Base-by-base conservation (phyloP, 2,888 invertebrate genomes). In the Pammene fasciana region DNA sequence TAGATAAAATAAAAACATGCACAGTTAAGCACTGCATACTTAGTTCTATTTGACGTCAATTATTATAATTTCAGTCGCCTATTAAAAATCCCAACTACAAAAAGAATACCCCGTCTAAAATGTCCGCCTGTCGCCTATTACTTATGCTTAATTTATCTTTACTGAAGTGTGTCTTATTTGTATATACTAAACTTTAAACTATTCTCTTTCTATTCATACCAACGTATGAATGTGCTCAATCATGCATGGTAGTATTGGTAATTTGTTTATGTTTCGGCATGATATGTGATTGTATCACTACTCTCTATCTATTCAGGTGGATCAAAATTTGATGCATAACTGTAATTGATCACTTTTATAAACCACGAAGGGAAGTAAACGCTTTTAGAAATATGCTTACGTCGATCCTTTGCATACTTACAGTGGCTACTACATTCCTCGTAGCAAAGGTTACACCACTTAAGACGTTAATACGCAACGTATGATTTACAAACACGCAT, bases 401-500 rank as follows among this genome's bases (percentile, higher is more conserved):
- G 50, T 62, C 62, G 52, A 52, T n/a, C 5, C 9, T 14, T 41
- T 18, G 11, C 38, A 62, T 54, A 52, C 52, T 13, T 50, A 60
- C 60, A 48, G 16, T 16, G 16, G 56, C 41, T 34, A 11, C 56
- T 34, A 50, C 45, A 65, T 57, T 65, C 52, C 26, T 11, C 43
- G 50, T 45, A 68, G 57, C 36, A 65, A 45, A 59, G 60, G 66
- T 70, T 70, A 66, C 64, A 68, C 70, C 66, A 70, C 66, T 59
- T 26, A 26, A 65, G 60, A 48, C 56, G 52, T 57, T 52, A 14
- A 65, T 57, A 65, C 65, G 57, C 59, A 41, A 60, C 54, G 41
- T 60, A 60, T 70, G 54, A 65, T 68, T 68, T 57, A 60, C 59
- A 60, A 45, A 54, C 65, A 70, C 70, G 70, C 70, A 65, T 55